Evolutionary conservation across 2,797 vertebrate species (phyloP).

Genomic region (Sandelia bainsii): DNA sequence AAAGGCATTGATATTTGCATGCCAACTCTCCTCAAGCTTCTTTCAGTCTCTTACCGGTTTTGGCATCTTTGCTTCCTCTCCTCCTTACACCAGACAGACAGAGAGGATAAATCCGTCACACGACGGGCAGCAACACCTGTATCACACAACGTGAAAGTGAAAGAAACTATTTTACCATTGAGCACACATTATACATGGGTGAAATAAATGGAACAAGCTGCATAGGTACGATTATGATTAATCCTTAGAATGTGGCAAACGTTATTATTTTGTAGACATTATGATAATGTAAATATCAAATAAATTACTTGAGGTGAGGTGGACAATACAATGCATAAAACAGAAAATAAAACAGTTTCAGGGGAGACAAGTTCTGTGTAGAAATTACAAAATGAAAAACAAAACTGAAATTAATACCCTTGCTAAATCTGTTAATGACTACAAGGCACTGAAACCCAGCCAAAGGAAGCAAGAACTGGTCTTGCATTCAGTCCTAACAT

Average conservation of each 20-base stretch:
- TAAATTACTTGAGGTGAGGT: not conserved
- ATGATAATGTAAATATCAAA: not conserved
- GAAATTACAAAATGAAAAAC: not conserved
- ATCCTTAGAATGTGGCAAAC: not conserved
- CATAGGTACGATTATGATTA: not conserved
- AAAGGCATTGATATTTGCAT: slow-evolving; percentile 11
- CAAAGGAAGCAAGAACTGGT: slow-evolving; percentile 5
- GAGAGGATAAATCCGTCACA: slow-evolving; percentile 67
- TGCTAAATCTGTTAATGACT: slow-evolving; percentile 17
- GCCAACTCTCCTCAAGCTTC: not conserved
- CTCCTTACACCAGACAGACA: slow-evolving; percentile 71
- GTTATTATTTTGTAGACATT: not conserved
- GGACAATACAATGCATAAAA: not conserved
- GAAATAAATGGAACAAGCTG: not conserved
- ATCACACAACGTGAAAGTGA: slow-evolving; percentile 65
- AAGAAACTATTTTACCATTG: slow-evolving; percentile 16
- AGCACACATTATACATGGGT: not conserved
- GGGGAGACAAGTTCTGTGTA: not conserved
- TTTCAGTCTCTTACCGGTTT: slow-evolving; percentile 89
- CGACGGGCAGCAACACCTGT: slow-evolving; percentile 49
- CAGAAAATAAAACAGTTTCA: not conserved
- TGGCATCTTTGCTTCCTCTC: slow-evolving; percentile 89
- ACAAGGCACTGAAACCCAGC: slow-evolving; percentile 7
- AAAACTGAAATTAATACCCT: not conserved
- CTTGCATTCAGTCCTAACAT: slow-evolving; percentile 20